Conservation (phyloP, 1,140 invertebrate species). For the Macrobrachium rosenbergii region DNA sequence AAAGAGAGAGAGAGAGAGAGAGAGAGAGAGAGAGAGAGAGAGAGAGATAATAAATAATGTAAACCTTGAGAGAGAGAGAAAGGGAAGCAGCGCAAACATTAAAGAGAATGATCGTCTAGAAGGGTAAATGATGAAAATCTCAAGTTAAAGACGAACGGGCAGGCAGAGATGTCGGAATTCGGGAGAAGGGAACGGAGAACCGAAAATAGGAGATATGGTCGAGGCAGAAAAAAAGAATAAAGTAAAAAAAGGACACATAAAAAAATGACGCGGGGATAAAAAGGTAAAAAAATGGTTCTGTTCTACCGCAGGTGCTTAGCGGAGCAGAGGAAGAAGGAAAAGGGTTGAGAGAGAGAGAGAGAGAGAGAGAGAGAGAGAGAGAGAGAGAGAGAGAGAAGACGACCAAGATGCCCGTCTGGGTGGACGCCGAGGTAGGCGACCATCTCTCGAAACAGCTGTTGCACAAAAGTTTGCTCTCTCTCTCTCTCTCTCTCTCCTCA, state of each 20-base stretch:
- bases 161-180: neutral
- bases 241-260: neutral
- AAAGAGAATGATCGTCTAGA: neutral
- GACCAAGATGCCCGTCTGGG: slow-evolving; percentile 2
- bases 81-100: neutral
- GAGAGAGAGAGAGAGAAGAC: slow-evolving; percentile 30
- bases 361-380: slow-evolving; percentile 36
- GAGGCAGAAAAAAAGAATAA: slow-evolving; percentile 9
- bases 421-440: too few species aligned
- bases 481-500: slow-evolving; percentile 22
- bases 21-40: slow-evolving; percentile 25
- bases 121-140: slow-evolving; percentile 13
- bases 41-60: slow-evolving; percentile 13
- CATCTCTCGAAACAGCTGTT: neutral
- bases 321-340: slow-evolving; percentile 2
- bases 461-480: slow-evolving; percentile 5
- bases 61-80: neutral
- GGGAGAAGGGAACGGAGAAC: neutral
- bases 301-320: too few species aligned
- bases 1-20: slow-evolving; percentile 16
- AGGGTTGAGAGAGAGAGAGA: slow-evolving; percentile 21
- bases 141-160: neutral
- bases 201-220: neutral
- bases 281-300: too few species aligned
- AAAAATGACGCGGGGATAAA: too few species aligned